A percentile compares a stretch with the other conserved stretches of the same genome.
These are phyloP conservation scores for Porites lobata DNA, from an alignment of 92 coral and sea anemone species.

Conservation along the genomic window DNA sequence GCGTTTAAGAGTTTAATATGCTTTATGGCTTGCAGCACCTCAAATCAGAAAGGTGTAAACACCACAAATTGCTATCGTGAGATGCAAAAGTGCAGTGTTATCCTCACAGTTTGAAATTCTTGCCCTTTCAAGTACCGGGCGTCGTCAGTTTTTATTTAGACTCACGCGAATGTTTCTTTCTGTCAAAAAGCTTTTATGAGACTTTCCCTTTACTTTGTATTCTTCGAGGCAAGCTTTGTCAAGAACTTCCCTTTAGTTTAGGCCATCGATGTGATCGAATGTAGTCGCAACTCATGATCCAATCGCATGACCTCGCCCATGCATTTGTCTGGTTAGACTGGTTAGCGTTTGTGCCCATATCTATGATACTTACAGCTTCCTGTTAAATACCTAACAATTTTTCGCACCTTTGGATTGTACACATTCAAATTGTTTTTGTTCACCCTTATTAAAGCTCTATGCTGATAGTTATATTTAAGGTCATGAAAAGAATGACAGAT, in stretches of 20 bases:
- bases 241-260: background rate
- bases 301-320: background rate
- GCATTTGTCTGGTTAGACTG: background rate
- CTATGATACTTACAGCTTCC: background rate
- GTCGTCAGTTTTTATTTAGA: background rate
- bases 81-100: background rate
- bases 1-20: background rate
- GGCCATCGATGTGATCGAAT: background rate
- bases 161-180: slow-evolving; percentile 47
- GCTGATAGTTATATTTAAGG: no score
- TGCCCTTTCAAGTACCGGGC: slow-evolving; percentile 42
- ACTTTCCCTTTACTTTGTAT: no score
- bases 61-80: slow-evolving; percentile 24
- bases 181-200: background rate
- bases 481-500: no score
- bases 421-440: no score
- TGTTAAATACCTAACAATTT: background rate
- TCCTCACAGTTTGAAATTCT: slow-evolving; percentile 7
- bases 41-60: background rate
- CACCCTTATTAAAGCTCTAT: no score
- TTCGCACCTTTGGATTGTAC: background rate
- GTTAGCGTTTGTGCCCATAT: background rate
- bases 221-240: background rate
- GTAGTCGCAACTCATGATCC: background rate
- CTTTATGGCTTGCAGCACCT: background rate